Evolutionary conservation across 2,888 invertebrate species (phyloP).

Genomic region (Tipula lateralis): DNA sequence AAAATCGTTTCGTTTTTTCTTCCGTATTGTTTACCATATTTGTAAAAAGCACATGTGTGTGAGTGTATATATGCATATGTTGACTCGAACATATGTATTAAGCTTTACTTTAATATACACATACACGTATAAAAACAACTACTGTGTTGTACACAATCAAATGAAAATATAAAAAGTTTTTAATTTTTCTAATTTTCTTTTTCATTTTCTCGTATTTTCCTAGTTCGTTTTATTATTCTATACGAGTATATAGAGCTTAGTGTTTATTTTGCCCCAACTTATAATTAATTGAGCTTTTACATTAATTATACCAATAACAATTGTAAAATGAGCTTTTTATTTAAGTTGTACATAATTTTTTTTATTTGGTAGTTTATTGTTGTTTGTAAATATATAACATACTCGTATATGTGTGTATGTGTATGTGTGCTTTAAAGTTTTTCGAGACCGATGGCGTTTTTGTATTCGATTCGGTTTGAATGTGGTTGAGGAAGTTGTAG

Average conservation of each 20-base stretch:
- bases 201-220: background rate
- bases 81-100: background rate
- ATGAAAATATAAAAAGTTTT: constrained; percentile 7
- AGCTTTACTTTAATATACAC: background rate
- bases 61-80: background rate
- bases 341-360: background rate
- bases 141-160: background rate
- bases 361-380: background rate
- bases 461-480: background rate
- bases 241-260: background rate
- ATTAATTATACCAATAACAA: background rate
- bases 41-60: background rate
- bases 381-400: background rate
- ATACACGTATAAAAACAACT: background rate
- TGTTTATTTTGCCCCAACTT: background rate
- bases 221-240: background rate
- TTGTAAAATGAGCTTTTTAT: background rate
- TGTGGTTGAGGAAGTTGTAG: background rate
- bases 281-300: constrained; percentile 19
- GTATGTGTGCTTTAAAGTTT: background rate
- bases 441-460: background rate
- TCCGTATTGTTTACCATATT: background rate
- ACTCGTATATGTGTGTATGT: background rate
- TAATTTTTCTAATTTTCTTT: background rate
- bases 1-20: background rate